phyloP scores from a whole-genome alignment of 2,113 vertebrate species.

The Pipa parva region DNA sequence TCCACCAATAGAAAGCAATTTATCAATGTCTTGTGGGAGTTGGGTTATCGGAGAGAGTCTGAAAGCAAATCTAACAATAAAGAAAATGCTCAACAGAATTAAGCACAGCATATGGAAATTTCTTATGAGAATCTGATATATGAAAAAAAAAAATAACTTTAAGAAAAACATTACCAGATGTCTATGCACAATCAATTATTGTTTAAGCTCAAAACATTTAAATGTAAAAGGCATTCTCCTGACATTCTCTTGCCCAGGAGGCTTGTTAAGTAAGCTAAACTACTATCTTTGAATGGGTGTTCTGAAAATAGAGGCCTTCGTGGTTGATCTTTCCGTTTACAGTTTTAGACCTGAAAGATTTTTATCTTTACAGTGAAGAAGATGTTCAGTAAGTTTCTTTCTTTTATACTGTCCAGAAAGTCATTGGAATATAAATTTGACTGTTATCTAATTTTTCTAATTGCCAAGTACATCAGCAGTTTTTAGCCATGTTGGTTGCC shows the following conservation, averaged over 20 bases:
- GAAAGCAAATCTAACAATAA: slow-evolving; percentile 23
- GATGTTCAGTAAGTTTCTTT: too few relatives aligned
- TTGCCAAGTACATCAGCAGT: too few relatives aligned
- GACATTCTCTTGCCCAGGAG: slow-evolving; percentile 55
- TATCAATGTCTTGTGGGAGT: neutral
- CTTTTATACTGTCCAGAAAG: too few relatives aligned
- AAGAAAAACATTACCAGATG: slow-evolving; percentile 60
- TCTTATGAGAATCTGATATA: slow-evolving; percentile 57
- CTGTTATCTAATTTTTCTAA: too few relatives aligned
- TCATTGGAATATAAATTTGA: too few relatives aligned
- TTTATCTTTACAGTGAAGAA: too few relatives aligned
- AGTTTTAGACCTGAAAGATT: too few relatives aligned
- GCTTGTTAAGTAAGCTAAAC: slow-evolving; percentile 60
- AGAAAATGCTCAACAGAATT: slow-evolving; percentile 1
- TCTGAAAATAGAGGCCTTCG: slow-evolving; percentile 57
- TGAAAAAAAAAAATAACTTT: slow-evolving; percentile 56
- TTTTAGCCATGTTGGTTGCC: too few relatives aligned
- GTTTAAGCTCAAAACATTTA: slow-evolving; percentile 66
- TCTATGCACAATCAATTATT: slow-evolving; percentile 64
- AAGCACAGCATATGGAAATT: slow-evolving; percentile 51
- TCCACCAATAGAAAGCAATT: neutral
- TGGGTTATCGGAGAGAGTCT: slow-evolving; percentile 23
- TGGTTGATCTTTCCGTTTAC: too few relatives aligned
- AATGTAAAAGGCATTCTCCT: slow-evolving; percentile 65
- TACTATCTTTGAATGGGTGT: slow-evolving; percentile 55